phyloP scores from a whole-genome alignment of 2,113 vertebrate species.

The Puntigrus tetrazona region DNA sequence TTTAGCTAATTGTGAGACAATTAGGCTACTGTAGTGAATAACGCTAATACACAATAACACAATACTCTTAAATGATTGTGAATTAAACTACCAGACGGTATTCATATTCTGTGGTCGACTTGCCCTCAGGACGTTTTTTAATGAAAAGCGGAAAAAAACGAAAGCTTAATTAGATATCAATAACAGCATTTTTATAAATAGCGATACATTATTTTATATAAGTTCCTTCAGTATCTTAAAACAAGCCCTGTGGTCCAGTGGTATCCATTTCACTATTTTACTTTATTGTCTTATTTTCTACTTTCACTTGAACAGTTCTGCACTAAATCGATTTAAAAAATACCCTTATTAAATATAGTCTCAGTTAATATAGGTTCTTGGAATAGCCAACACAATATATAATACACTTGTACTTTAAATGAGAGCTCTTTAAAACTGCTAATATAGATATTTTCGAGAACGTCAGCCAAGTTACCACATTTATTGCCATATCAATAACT shows the following conservation, averaged over 20 bases:
- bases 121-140: background rate
- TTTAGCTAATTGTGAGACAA: no score
- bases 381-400: no score
- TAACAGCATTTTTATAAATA: background rate
- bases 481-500: background rate
- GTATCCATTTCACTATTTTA: no score
- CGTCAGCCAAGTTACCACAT: background rate
- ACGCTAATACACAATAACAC: background rate
- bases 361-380: no score
- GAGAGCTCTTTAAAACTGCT: background rate
- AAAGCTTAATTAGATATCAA: background rate
- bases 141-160: background rate
- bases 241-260: background rate
- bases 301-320: background rate
- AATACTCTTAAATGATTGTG: background rate
- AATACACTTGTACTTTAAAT: no score
- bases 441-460: background rate
- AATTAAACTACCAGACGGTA: background rate
- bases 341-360: background rate
- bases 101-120: background rate
- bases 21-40: background rate
- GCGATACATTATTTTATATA: background rate
- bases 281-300: no score
- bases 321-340: background rate
- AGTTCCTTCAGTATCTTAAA: background rate